Percentiles rank a stretch among this genome's conserved stretches.
Evolutionary conservation across 2,113 vertebrate species (phyloP).

Genomic region (Chrysochloris asiatica): DNA sequence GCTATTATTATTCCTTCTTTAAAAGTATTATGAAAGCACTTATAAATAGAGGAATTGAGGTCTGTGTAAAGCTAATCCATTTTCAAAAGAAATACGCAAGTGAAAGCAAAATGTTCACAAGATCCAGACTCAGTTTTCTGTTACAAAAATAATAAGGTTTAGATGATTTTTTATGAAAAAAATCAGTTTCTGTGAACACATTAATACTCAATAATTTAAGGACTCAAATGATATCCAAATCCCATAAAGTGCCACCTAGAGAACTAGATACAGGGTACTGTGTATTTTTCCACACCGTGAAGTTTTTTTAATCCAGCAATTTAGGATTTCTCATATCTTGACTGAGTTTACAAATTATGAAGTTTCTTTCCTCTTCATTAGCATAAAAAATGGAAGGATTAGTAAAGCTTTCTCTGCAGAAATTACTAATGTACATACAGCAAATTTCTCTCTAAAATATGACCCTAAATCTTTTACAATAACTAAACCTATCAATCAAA

Average conservation of each 20-base stretch:
- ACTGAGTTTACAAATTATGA: neutral
- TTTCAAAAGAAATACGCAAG: neutral
- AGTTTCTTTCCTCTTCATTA: neutral
- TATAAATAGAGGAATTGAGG: conserved; percentile 26
- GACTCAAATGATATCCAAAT: neutral
- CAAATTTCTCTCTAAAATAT: neutral
- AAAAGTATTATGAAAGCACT: neutral
- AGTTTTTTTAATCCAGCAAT: neutral
- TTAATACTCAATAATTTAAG: neutral
- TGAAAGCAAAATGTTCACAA: conserved; percentile 19
- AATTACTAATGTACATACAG: neutral
- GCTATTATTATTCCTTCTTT: neutral
- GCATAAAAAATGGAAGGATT: neutral
- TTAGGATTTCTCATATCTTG: neutral
- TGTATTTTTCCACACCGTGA: neutral
- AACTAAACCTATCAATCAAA: neutral
- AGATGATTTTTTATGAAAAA: conserved; percentile 40
- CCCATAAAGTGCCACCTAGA: neutral
- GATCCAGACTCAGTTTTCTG: neutral
- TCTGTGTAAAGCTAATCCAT: neutral
- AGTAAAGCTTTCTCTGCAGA: neutral
- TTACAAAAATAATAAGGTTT: neutral
- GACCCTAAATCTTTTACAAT: conserved; percentile 7
- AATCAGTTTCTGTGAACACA: neutral
- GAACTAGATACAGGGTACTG: neutral